A percentile compares a stretch with the other conserved stretches of the same genome.
These are phyloP conservation scores for Enteromius treurensis DNA, from an alignment of 2,797 vertebrate genomes.

Conservation along the genomic window DNA sequence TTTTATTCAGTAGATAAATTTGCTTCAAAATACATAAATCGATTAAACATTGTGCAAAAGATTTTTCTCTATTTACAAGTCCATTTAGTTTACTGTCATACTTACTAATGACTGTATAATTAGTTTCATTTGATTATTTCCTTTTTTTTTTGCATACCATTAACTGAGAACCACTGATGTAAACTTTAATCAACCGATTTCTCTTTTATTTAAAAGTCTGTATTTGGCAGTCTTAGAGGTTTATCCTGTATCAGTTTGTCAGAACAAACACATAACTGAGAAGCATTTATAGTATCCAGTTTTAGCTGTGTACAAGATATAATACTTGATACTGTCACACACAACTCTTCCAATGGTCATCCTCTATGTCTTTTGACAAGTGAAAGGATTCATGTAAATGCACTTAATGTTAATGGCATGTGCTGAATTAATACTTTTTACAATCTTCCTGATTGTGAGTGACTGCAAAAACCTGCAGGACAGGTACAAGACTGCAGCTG, in stretches of 20 bases:
- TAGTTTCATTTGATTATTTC: neutral
- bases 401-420: neutral
- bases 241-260: neutral
- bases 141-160: neutral
- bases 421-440: neutral
- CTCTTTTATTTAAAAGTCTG: neutral
- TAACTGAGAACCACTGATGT: slow-evolving; percentile 4
- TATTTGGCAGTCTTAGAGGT: neutral
- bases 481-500: slow-evolving; percentile 44
- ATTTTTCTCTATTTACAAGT: neutral
- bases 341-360: neutral
- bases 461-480: slow-evolving; percentile 52
- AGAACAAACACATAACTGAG: neutral
- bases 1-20: neutral
- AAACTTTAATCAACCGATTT: neutral
- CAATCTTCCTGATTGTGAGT: slow-evolving; percentile 20
- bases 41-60: neutral
- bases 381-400: neutral
- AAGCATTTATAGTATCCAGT: neutral
- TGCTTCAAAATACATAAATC: neutral
- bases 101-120: neutral
- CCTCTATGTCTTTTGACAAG: neutral
- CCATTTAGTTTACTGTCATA: neutral
- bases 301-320: neutral
- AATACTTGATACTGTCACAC: slow-evolving; percentile 7